Percentiles rank a stretch among this genome's conserved stretches.
These are phyloP conservation scores for Xenopus borealis DNA, from an alignment of 2,113 vertebrate genomes.

Conservation along the genomic window DNA sequence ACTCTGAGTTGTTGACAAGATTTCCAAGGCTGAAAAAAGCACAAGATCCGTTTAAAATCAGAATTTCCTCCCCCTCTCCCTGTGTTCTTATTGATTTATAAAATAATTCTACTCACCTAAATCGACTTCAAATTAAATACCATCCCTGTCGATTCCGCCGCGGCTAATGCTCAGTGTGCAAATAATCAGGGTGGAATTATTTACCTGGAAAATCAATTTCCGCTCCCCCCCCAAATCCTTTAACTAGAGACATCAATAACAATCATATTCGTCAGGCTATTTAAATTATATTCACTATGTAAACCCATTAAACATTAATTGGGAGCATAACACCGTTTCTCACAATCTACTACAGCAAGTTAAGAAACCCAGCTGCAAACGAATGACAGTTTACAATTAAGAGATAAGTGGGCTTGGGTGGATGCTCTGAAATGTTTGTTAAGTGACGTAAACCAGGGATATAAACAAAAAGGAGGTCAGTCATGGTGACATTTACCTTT, in stretches of 20 bases:
- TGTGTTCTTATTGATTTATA: background rate
- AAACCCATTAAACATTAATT: conserved; percentile 13
- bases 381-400: background rate
- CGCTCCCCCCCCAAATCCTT: background rate
- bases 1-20: background rate
- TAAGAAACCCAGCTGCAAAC: background rate
- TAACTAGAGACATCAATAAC: background rate
- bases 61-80: background rate
- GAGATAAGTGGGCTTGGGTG: background rate
- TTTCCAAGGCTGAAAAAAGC: background rate
- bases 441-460: background rate
- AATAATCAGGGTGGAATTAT: background rate
- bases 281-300: background rate
- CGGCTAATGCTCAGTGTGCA: background rate
- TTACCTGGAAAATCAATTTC: background rate
- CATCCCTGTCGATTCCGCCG: background rate
- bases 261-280: background rate
- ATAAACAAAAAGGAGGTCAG: background rate
- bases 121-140: background rate
- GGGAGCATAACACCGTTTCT: background rate
- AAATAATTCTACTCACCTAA: background rate
- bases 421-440: background rate
- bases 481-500: too few species aligned
- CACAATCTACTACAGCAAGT: background rate
- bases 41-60: background rate